Conservation (phyloP, 2,113 vertebrate species). For the Alethe castanea region DNA sequence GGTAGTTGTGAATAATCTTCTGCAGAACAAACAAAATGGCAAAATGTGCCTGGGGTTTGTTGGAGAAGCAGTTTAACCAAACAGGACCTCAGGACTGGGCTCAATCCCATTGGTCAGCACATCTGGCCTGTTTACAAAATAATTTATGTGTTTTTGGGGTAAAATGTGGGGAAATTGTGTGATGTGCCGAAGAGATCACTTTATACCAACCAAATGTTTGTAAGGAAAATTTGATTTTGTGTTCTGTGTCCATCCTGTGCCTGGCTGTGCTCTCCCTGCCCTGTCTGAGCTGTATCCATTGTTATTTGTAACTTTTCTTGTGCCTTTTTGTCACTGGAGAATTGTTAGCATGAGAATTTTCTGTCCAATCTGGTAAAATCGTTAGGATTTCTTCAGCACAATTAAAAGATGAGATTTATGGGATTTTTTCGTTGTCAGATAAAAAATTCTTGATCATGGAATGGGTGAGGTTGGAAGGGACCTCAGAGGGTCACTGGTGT, state of each 20-base stretch:
- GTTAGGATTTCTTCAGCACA: background rate
- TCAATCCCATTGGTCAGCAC: background rate
- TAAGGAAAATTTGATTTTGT: background rate
- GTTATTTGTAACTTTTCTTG: background rate
- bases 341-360: background rate
- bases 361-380: background rate
- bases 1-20: background rate
- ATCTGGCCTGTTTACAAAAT: background rate
- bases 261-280: background rate
- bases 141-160: background rate
- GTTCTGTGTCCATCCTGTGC: background rate
- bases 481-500: background rate
- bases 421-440: background rate
- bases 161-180: background rate
- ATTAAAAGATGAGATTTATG: conserved; percentile 37
- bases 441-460: background rate
- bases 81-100: background rate
- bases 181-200: background rate
- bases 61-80: background rate
- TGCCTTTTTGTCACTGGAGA: background rate
- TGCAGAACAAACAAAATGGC: background rate
- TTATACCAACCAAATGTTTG: background rate
- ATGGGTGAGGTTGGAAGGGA: background rate
- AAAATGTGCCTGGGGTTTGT: background rate
- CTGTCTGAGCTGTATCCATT: background rate